phyloP scores from a whole-genome alignment of 2,113 vertebrate genomes.

The Dasyprocta punctata region DNA sequence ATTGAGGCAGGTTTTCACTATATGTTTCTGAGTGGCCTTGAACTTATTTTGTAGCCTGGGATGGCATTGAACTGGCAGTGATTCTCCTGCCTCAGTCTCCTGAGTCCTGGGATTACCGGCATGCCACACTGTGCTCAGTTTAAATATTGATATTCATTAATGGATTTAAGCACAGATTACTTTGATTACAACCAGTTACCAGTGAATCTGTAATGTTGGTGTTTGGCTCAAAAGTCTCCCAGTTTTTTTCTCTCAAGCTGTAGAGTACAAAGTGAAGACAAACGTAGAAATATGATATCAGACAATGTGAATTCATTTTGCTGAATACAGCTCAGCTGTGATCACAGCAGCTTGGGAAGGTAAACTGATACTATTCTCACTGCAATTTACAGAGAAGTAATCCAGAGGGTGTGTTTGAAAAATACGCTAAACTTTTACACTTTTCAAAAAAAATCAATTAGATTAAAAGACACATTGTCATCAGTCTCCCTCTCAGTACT shows the following conservation, averaged over 20 bases:
- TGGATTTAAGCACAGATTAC: background rate
- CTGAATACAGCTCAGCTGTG: background rate
- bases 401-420: background rate
- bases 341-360: background rate
- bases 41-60: too few species aligned
- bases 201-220: background rate
- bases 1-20: too few species aligned
- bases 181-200: background rate
- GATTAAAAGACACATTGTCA: background rate
- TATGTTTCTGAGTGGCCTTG: too few species aligned
- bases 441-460: background rate
- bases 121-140: too few species aligned
- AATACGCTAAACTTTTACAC: background rate
- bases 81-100: too few species aligned
- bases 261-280: background rate
- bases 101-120: too few species aligned
- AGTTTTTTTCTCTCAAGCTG: background rate
- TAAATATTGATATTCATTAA: background rate
- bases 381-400: background rate
- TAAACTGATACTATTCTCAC: background rate
- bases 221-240: background rate
- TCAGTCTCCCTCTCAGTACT: background rate
- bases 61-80: too few species aligned
- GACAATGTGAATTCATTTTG: background rate
- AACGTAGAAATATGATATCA: background rate